These are phyloP conservation scores for Oxygymnocypris stewartii DNA, from an alignment of 2,113 vertebrate species.

Conservation along the genomic window DNA sequence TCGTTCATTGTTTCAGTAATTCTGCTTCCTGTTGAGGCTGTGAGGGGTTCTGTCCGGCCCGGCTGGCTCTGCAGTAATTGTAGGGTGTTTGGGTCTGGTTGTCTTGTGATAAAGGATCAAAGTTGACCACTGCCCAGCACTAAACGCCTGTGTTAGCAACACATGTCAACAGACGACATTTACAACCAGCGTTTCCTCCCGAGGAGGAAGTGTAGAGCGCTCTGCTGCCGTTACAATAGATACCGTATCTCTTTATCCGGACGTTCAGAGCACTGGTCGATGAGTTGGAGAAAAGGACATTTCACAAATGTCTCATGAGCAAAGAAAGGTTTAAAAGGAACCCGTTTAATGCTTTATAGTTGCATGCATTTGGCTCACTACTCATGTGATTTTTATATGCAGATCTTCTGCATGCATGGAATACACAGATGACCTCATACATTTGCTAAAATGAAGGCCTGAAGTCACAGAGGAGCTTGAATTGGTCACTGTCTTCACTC, in stretches of 20 bases:
- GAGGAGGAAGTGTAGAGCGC: slow-evolving; percentile 29
- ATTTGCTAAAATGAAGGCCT: neutral
- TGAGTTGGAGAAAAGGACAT: neutral
- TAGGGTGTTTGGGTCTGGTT: slow-evolving; percentile 28
- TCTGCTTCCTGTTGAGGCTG: slow-evolving; percentile 30
- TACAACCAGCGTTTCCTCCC: slow-evolving; percentile 42
- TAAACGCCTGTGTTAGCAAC: slow-evolving; percentile 13
- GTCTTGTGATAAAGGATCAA: slow-evolving; percentile 38
- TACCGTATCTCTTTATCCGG: slow-evolving; percentile 31
- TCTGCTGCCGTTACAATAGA: slow-evolving; percentile 19
- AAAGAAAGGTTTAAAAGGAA: slow-evolving; percentile 3
- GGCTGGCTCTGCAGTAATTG: slow-evolving; percentile 5
- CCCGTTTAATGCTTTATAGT: neutral
- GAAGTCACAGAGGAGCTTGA: slow-evolving; percentile 28
- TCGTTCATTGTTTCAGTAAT: slow-evolving; percentile 3
- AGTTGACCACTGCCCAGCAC: slow-evolving; percentile 32
- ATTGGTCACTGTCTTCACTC: slow-evolving; percentile 41
- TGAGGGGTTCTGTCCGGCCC: slow-evolving; percentile 11
- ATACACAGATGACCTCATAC: neutral
- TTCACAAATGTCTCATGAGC: neutral
- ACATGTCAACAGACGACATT: slow-evolving; percentile 52
- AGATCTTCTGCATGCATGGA: neutral
- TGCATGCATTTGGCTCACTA: neutral
- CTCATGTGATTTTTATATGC: neutral
- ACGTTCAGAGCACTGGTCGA: neutral